A percentile compares a stretch with the other conserved stretches of the same genome.
phyloP scores from a whole-genome alignment of 2,888 invertebrate species.

The Platycheirus albimanus region DNA sequence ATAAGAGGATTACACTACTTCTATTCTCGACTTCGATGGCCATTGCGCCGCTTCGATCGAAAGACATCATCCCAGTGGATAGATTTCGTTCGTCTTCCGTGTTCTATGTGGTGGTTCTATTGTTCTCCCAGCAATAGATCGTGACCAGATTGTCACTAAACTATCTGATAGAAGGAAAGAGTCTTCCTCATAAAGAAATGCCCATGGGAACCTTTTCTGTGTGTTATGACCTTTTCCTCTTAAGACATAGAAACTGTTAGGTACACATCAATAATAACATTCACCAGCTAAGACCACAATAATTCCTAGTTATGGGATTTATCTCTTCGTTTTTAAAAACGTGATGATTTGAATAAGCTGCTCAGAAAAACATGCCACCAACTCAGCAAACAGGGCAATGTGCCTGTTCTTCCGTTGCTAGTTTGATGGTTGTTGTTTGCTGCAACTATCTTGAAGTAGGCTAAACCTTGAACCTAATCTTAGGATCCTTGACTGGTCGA shows the following conservation, averaged over 20 bases:
- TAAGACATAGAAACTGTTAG: not conserved
- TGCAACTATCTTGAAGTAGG: slow-evolving; percentile 45
- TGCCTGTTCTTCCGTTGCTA: not conserved
- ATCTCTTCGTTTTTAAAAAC: slow-evolving; percentile 49
- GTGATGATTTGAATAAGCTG: slow-evolving; percentile 73
- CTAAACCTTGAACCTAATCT: slow-evolving; percentile 67
- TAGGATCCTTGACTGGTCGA: slow-evolving; percentile 43
- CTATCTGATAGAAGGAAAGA: slow-evolving; percentile 56
- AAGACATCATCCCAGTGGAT: slow-evolving; percentile 54
- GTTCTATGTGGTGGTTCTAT: slow-evolving; percentile 66
- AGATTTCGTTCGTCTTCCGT: slow-evolving; percentile 64
- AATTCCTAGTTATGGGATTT: slow-evolving; percentile 64
- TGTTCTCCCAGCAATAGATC: slow-evolving; percentile 66
- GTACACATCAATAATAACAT: slow-evolving; percentile 58
- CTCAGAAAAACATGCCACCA: slow-evolving; percentile 53
- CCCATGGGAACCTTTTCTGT: slow-evolving; percentile 61
- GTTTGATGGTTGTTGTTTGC: too few relatives aligned
- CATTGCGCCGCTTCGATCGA: slow-evolving; percentile 7
- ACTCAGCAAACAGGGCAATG: slow-evolving; percentile 5
- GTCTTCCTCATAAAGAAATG: slow-evolving; percentile 31
- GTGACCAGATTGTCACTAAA: slow-evolving; percentile 74
- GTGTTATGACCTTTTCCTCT: slow-evolving; percentile 64
- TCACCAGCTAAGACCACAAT: slow-evolving; percentile 53
- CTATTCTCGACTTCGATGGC: slow-evolving; percentile 4
- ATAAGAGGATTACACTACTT: slow-evolving; percentile 68